phyloP scores from a whole-genome alignment of 2,888 invertebrate species.

The Andricus curvator region DNA sequence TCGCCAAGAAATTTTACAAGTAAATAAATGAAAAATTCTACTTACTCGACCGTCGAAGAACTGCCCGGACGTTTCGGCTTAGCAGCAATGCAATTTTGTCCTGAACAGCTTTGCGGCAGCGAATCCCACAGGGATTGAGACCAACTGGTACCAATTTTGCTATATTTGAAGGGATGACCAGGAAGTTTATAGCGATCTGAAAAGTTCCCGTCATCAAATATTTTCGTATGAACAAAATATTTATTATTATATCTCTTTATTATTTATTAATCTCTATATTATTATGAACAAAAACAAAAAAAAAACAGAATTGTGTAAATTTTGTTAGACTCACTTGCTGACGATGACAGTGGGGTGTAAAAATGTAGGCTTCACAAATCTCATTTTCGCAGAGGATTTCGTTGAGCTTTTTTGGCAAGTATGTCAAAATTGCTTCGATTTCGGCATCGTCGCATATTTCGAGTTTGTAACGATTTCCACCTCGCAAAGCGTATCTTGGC shows the following conservation, averaged over 20 bases:
- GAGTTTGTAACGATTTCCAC: constrained; percentile 64
- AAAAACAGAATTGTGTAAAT: too few species aligned
- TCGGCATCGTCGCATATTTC: constrained; percentile 65
- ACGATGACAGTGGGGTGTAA: constrained; percentile 64
- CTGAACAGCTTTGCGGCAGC: constrained; percentile 66
- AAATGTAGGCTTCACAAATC: constrained; percentile 64
- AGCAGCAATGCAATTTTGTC: constrained; percentile 65
- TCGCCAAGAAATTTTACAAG: constrained; percentile 18
- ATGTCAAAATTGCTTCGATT: constrained; percentile 62
- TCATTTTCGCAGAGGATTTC: constrained; percentile 64
- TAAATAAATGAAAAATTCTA: constrained; percentile 33
- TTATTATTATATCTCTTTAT: not conserved
- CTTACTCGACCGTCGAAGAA: constrained; percentile 66
- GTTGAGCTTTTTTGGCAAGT: constrained; percentile 65
- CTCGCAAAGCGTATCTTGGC: constrained; percentile 66
- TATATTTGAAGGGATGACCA: constrained; percentile 56
- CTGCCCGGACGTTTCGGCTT: constrained; percentile 62
- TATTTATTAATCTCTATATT: too few species aligned
- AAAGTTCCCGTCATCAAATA: not conserved
- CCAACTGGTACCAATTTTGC: constrained; percentile 62
- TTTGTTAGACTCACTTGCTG: constrained; percentile 56
- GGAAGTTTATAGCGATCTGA: constrained; percentile 55
- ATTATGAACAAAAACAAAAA: too few species aligned
- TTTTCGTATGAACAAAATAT: not conserved
- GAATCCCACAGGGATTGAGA: constrained; percentile 62